phyloP scores from a whole-genome alignment of 2,113 vertebrate genomes.

The Apteryx owenii region DNA sequence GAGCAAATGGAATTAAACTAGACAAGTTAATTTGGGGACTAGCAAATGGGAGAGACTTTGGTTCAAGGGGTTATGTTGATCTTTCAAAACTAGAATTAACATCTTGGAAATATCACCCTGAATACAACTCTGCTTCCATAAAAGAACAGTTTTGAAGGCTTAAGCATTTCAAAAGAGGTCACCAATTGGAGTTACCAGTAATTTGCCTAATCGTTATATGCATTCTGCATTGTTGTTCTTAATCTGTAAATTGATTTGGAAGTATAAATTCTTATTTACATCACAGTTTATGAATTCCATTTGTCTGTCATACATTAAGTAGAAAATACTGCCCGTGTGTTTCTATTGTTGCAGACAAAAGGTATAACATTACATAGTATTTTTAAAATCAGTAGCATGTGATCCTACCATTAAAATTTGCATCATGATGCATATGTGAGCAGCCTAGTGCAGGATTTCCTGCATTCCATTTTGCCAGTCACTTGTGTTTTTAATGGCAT shows the following conservation, averaged over 20 bases:
- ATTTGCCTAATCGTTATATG: background rate
- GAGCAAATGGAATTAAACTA: background rate
- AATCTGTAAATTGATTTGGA: background rate
- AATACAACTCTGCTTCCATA: background rate
- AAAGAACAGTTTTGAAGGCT: background rate
- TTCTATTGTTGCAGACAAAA: background rate
- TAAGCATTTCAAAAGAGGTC: background rate
- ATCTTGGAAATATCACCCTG: background rate
- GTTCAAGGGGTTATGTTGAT: background rate
- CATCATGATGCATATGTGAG: rapidly evolving
- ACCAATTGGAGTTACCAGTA: background rate
- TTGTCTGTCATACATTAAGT: background rate
- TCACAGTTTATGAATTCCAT: background rate
- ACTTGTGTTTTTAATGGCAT: rapidly evolving
- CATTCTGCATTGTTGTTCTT: background rate
- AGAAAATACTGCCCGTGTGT: background rate
- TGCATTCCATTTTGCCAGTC: background rate
- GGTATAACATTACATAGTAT: background rate
- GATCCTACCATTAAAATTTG: rapidly evolving
- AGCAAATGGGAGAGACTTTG: background rate
- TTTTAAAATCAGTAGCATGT: background rate
- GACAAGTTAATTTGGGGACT: background rate
- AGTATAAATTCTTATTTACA: background rate
- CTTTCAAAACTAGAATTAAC: background rate
- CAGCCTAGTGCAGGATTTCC: background rate